Percentiles rank a stretch among this genome's conserved stretches.
Evolutionary conservation across 2,888 invertebrate genomes (phyloP).

Genomic region (Spodoptera littoralis): DNA sequence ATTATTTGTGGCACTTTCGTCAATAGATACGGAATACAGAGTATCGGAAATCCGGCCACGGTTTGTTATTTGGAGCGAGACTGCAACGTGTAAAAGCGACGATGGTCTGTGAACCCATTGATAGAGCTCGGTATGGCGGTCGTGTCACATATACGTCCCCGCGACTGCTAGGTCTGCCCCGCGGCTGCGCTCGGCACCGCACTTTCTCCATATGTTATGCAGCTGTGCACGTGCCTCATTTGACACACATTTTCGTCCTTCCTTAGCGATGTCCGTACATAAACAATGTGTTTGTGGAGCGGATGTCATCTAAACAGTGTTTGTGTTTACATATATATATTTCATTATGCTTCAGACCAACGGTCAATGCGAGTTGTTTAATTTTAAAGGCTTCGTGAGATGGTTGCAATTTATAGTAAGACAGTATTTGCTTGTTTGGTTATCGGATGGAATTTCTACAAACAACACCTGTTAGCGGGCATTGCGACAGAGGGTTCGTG

Average conservation of each 20-base stretch:
- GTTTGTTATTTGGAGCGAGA: slow-evolving; percentile 82
- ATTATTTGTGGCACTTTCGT: slow-evolving; percentile 51
- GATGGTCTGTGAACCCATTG: slow-evolving; percentile 81
- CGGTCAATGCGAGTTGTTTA: not conserved
- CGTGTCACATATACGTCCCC: slow-evolving; percentile 66
- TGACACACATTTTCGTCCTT: slow-evolving; percentile 77
- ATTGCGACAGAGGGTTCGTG: slow-evolving; percentile 77
- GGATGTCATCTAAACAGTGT: slow-evolving; percentile 30
- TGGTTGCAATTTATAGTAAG: slow-evolving; percentile 51
- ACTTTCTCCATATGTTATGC: slow-evolving; percentile 79
- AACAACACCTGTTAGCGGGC: slow-evolving; percentile 79
- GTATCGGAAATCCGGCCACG: slow-evolving; percentile 84
- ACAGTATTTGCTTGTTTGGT: slow-evolving; percentile 60
- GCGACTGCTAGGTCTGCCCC: slow-evolving; percentile 54
- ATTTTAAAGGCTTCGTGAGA: slow-evolving; percentile 6
- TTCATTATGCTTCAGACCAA: slow-evolving; percentile 8
- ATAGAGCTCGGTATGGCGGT: slow-evolving; percentile 73
- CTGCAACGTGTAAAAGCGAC: slow-evolving; percentile 77
- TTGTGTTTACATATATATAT: slow-evolving; percentile 7
- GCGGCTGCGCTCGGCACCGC: slow-evolving; percentile 60
- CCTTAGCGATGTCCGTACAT: slow-evolving; percentile 13
- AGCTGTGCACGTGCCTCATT: slow-evolving; percentile 71
- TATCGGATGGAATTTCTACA: slow-evolving; percentile 77
- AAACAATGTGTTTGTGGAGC: slow-evolving; percentile 18
- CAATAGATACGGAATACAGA: slow-evolving; percentile 58